These are phyloP conservation scores for Tanytarsus gracilentus DNA, from an alignment of 2,888 invertebrate species.

Conservation along the genomic window DNA sequence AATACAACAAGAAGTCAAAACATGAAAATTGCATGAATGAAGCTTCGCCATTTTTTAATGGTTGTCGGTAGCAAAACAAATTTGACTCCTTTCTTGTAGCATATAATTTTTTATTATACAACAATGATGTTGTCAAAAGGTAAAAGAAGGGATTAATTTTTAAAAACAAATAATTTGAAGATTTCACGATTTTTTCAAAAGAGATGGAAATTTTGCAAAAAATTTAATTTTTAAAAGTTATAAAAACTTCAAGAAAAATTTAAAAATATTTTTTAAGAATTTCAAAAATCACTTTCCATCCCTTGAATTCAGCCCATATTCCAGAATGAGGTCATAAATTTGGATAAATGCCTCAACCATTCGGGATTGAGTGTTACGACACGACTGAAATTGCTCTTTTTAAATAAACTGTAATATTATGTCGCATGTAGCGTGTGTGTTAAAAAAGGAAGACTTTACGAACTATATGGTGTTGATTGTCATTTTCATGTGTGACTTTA, in stretches of 20 bases:
- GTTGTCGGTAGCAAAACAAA: background rate
- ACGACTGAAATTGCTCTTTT: conserved; percentile 3
- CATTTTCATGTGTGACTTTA: background rate
- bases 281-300: background rate
- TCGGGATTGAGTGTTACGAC: conserved; percentile 8
- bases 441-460: background rate
- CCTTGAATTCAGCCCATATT: background rate
- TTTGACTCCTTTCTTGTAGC: no score
- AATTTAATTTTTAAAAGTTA: no score
- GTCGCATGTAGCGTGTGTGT: background rate
- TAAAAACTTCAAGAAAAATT: background rate
- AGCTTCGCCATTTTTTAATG: background rate
- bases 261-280: background rate
- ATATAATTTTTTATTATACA: no score
- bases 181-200: no score
- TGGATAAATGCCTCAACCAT: conserved; percentile 13
- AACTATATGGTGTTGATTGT: conserved; percentile 1
- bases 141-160: no score
- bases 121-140: no score
- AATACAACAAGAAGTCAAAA: conserved; percentile 25
- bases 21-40: conserved; percentile 7
- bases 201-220: no score
- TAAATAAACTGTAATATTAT: background rate
- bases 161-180: no score
- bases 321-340: conserved; percentile 13